Percentiles rank a stretch among this genome's conserved stretches.
These are phyloP conservation scores for Oithona nana DNA, from an alignment of 2,888 invertebrate genomes.

Conservation along the genomic window DNA sequence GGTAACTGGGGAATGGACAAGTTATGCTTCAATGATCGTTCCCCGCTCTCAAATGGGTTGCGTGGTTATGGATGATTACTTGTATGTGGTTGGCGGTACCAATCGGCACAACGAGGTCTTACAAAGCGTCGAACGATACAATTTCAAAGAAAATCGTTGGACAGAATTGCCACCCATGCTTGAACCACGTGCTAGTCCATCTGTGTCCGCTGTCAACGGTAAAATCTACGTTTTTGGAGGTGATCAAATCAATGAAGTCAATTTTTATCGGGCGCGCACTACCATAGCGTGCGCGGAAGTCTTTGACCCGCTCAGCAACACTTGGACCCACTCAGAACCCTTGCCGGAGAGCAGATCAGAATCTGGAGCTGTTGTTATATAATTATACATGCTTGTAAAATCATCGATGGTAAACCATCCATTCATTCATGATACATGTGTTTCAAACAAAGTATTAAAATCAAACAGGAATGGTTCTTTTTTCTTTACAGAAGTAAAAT, in stretches of 20 bases:
- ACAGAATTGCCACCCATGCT: constrained; percentile 49
- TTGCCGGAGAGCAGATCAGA: constrained; percentile 67
- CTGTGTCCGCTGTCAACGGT: constrained; percentile 64
- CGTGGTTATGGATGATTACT: constrained; percentile 55
- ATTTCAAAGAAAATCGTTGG: constrained; percentile 62
- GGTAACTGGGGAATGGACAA: constrained; percentile 55
- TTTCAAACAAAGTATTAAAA: too few relatives aligned
- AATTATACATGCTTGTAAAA: too few relatives aligned
- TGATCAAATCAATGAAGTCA: constrained; percentile 54
- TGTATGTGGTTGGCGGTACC: constrained; percentile 77
- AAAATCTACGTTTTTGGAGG: constrained; percentile 65
- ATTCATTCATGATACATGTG: too few relatives aligned
- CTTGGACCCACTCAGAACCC: constrained; percentile 57
- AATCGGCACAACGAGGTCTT: constrained; percentile 59
- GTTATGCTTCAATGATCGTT: constrained; percentile 53
- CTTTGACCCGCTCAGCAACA: constrained; percentile 55
- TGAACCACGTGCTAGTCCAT: constrained; percentile 57
- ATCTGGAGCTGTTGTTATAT: constrained; percentile 60
- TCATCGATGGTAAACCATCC: too few relatives aligned
- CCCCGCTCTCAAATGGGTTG: constrained; percentile 75
- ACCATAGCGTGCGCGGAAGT: constrained; percentile 61
- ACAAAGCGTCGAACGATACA: constrained; percentile 60
- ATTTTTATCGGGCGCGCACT: constrained; percentile 54
- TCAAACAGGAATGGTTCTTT: too few relatives aligned
- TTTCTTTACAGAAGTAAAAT: too few relatives aligned